A percentile compares a stretch with the other conserved stretches of the same genome.
phyloP scores from a whole-genome alignment of 2,797 vertebrate genomes.

The Neosilurus hyrtlii region DNA sequence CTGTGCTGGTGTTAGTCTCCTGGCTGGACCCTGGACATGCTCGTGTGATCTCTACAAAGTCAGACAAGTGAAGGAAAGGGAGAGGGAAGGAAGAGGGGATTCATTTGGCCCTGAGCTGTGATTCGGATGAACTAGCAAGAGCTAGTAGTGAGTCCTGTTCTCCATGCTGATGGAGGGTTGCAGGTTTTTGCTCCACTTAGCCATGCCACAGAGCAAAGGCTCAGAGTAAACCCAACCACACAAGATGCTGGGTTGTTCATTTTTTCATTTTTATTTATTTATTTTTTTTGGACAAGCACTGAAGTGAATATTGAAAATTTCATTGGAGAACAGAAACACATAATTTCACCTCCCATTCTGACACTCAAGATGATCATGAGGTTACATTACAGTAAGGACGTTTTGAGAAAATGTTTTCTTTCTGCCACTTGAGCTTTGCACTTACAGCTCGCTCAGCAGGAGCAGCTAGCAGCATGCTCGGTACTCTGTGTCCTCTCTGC shows the following conservation, averaged over 20 bases:
- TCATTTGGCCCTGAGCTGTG: constrained; percentile 11
- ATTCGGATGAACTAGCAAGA: constrained; percentile 26
- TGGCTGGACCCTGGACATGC: constrained; percentile 16
- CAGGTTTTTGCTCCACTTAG: constrained; percentile 18
- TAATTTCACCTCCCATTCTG: neutral
- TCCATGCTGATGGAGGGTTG: neutral
- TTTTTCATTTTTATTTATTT: neutral
- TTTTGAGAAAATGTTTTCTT: constrained; percentile 13
- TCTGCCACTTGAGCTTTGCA: constrained; percentile 10
- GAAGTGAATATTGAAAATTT: neutral
- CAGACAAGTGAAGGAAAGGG: neutral
- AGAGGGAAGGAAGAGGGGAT: constrained; percentile 9
- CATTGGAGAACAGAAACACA: neutral
- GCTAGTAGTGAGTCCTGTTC: constrained; percentile 4
- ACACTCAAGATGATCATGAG: constrained; percentile 18
- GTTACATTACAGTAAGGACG: constrained; percentile 12
- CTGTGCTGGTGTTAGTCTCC: constrained; percentile 1
- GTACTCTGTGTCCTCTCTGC: neutral
- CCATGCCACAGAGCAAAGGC: neutral
- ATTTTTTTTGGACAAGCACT: too few relatives aligned
- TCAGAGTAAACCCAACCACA: constrained; percentile 4
- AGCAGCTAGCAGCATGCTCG: constrained; percentile 9
- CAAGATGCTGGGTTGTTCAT: too few relatives aligned
- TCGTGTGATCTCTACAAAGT: constrained; percentile 24
- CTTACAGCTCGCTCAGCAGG: constrained; percentile 30